A percentile compares a stretch with the other conserved stretches of the same genome.
These are phyloP conservation scores for Hyppa rectilinea DNA, from an alignment of 2,888 invertebrate genomes.

Conservation along the genomic window DNA sequence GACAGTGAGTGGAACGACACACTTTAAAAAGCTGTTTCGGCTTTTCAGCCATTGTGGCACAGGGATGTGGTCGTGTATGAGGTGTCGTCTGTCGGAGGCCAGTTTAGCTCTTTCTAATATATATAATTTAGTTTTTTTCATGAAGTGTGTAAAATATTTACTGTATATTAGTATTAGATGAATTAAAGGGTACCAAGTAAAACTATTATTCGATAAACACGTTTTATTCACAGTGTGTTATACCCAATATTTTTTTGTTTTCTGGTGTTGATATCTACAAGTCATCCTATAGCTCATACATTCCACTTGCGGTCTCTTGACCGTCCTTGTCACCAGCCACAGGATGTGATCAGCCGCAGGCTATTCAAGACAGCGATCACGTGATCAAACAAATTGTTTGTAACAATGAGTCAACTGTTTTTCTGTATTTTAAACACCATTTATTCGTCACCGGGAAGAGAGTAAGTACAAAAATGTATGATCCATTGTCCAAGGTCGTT, in stretches of 20 bases:
- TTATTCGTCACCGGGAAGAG: constrained; percentile 10
- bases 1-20: too few species aligned
- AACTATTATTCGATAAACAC: too few species aligned
- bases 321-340: constrained; percentile 1
- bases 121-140: too few species aligned
- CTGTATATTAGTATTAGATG: too few species aligned
- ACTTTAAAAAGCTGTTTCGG: too few species aligned
- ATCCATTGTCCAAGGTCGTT: neutral
- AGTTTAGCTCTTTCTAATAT: too few species aligned
- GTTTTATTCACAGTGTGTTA: too few species aligned
- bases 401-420: constrained; percentile 24
- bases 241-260: neutral
- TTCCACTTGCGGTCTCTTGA: neutral
- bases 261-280: neutral
- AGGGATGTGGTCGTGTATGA: too few species aligned
- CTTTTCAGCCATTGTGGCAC: too few species aligned
- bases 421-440: constrained; percentile 10
- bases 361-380: constrained; percentile 1
- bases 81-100: too few species aligned
- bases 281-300: neutral
- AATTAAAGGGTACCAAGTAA: too few species aligned
- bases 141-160: too few species aligned
- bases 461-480: neutral
- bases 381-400: constrained; percentile 6
- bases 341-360: constrained; percentile 24